Evolutionary conservation across 2,888 invertebrate species (phyloP).

Genomic region (Timema cristinae): DNA sequence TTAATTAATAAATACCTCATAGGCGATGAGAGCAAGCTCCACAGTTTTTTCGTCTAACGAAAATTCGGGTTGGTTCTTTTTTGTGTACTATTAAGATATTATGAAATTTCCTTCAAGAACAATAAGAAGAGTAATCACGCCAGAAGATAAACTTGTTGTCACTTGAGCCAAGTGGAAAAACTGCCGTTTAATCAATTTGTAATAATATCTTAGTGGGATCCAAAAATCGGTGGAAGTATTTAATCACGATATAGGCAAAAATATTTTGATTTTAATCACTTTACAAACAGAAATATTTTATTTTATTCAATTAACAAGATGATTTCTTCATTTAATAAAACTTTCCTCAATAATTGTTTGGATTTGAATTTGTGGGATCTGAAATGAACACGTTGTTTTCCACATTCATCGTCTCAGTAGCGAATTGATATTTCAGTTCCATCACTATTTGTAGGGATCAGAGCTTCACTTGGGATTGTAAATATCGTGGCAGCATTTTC

Average conservation of each 20-base stretch:
- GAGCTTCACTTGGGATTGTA: background rate
- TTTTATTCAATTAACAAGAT: background rate
- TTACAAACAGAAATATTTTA: background rate
- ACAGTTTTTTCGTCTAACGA: too few species aligned
- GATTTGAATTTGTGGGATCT: background rate
- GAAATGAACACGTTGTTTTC: background rate
- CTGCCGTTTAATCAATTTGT: background rate
- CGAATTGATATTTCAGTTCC: background rate
- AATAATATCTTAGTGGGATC: background rate
- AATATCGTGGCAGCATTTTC: background rate
- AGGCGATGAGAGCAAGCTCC: too few species aligned
- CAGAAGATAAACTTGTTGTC: too few species aligned
- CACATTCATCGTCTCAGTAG: background rate
- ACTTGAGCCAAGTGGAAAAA: too few species aligned
- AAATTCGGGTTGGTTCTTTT: too few species aligned
- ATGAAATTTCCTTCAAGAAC: too few species aligned
- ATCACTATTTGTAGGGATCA: background rate
- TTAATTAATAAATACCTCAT: too few species aligned
- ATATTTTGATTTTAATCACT: background rate
- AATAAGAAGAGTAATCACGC: too few species aligned
- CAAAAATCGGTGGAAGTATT: slow-evolving; percentile 4
- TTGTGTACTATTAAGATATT: too few species aligned
- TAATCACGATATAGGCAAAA: background rate
- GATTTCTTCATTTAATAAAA: background rate
- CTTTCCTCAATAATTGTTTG: background rate